Evolutionary conservation across 2,113 vertebrate genomes (phyloP), one percentile per base, ranked within the genome.

Genomic region (Catharus bicknelli): DNA sequence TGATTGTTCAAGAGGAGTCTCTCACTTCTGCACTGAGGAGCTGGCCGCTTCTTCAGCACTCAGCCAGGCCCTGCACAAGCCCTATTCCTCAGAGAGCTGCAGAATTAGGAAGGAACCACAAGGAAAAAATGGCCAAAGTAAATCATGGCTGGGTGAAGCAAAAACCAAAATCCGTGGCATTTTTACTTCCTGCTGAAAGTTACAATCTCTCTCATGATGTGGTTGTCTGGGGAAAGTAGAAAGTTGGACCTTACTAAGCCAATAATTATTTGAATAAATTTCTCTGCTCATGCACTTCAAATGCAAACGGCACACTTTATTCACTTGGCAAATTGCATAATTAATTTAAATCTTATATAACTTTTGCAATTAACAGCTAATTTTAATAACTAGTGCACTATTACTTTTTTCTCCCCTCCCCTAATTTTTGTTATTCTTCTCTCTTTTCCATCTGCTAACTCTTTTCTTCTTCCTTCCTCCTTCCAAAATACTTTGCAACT

Each of bases 381-480:
- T 91, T 87, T 89, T 83, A 93, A 43, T 79, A 85, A 42, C 36
- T 67, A 75, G 27, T 17, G 13, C 11, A 23, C 32, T 55, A 29
- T 55, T 86, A 36, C 13, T 73, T 17, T 64, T 5, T 30, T 38
- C 7, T 50, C 2, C 13, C 19, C 26, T 19, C 14, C 14, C 11
- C 9, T 18, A 58, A 36, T 77, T 77, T 54, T 77, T 95, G 42
- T 36, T 90, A n/a, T 77, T 91, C 34, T 85, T 79, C 51, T 73
- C 63, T 73, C 67, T 82, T 72, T 86, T 92, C 78, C 89, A 94
- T 94, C 90, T 96, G 91, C 83, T 93, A 84, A 82, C 74, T 94
- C 84, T 88, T 83, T 90, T 94, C 83, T 91, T 86, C 58, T 93
- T 91, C 93, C 90, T 94, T 96, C 93, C 91, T 91, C 82, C 78